Base-by-base conservation (phyloP, 2,888 invertebrate genomes). In the Nebria salina region DNA sequence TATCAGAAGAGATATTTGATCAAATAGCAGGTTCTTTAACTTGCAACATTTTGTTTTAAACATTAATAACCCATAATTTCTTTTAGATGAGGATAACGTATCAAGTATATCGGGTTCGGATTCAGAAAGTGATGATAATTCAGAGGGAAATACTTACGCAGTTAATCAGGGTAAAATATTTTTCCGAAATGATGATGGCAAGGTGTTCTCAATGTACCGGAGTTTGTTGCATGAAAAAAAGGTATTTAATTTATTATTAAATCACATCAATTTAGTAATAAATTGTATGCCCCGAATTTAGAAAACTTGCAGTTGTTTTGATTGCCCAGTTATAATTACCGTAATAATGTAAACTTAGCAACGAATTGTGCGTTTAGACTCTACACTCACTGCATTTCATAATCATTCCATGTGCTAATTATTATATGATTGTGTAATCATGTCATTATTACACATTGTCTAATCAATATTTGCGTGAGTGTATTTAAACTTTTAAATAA, bases 171-270 rank as follows among this genome's bases (percentile, higher is more conserved):
- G 95, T 25, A 94, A 95, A 87, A 92, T 95, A 0, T 95, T 94
- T 87, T 93, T 95, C 85, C 92, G 93, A 84, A 95, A 94, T 86
- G 88, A 89, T 0, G 88, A 90, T 2, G 94, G 93, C 0, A 91
- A 93, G 84, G 92, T 95, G 82, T 91, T 96, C 85, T 95, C 95
- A 72, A 88, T 96, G 72, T 95, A 95, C 86, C 90, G 94, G 85
- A 94, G 94, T 86, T 89, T 96, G 78, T 87, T 96, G 75, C 93
- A 93, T 86, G 92, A 93, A 85, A 94, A 93, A 86, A 95, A 94
- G 92, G 94, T 93, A 87, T 79, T 42, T 68, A 7, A 68, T 26
- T n/a, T 54, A 54, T 54, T 54, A 54, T 34, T 34, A 34, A 34
- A 34, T 34, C 1, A 34, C 8, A 54, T 34, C 5, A 34, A 34